Conservation (phyloP, 2,888 invertebrate genomes). For the Caenorhabditis panamensis region DNA sequence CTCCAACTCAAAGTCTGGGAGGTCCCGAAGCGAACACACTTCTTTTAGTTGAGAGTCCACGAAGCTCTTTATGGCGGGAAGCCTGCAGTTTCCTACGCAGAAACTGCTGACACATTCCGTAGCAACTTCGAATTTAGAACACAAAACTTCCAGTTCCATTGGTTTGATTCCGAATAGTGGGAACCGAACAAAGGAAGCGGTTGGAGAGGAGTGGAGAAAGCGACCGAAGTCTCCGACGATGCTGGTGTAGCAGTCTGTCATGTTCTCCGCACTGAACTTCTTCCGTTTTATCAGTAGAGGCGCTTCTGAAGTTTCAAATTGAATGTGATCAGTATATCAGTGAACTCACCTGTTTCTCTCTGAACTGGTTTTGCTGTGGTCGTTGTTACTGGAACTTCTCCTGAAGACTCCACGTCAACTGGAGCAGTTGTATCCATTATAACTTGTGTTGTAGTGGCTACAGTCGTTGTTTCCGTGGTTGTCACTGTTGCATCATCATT, state of each 20-base stretch:
- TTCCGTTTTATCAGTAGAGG: background rate
- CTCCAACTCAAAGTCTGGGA: slow-evolving; percentile 40
- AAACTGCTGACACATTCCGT: slow-evolving; percentile 51
- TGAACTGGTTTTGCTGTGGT: background rate
- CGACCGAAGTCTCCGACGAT: slow-evolving; percentile 61
- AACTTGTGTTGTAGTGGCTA: slow-evolving; percentile 10
- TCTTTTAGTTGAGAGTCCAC: slow-evolving; percentile 57
- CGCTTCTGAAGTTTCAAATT: background rate
- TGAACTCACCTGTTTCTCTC: background rate
- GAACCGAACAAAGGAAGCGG: slow-evolving; percentile 57
- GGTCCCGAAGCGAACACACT: slow-evolving; percentile 30
- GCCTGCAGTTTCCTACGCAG: slow-evolving; percentile 58
- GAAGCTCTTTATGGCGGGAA: slow-evolving; percentile 58
- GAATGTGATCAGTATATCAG: background rate
- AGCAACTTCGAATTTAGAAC: slow-evolving; percentile 49
- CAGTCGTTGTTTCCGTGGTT: background rate
- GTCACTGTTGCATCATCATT: slow-evolving; percentile 2
- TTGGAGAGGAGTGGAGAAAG: slow-evolving; percentile 48
- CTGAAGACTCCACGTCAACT: background rate
- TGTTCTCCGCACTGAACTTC: slow-evolving; percentile 48
- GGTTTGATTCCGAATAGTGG: slow-evolving; percentile 58
- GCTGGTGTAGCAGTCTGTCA: slow-evolving; percentile 59
- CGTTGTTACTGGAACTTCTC: background rate
- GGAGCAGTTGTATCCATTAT: background rate
- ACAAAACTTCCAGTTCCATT: slow-evolving; percentile 58